Evolutionary conservation across 2,888 invertebrate genomes (phyloP).

Genomic region (Lithophane leautieri): DNA sequence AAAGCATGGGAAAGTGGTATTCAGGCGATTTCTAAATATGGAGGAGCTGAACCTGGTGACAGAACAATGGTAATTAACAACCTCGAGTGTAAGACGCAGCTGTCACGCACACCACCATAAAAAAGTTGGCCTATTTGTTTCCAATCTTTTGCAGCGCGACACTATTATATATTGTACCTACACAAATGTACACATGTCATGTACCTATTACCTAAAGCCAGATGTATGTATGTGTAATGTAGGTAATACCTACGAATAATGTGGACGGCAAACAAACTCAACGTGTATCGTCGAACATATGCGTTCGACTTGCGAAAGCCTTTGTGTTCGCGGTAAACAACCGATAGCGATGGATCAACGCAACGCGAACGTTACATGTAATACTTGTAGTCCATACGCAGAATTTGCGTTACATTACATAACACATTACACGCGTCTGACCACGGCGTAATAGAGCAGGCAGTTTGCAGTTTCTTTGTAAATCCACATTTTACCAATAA

Average conservation of each 20-base stretch:
- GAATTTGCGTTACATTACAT: background rate
- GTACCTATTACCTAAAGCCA: background rate
- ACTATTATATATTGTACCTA: no score
- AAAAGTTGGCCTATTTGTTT: no score
- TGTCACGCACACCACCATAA: no score
- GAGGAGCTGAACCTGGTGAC: constrained; percentile 93
- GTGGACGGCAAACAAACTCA: background rate
- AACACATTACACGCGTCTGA: background rate
- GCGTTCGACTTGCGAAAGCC: no score
- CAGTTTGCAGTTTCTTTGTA: background rate
- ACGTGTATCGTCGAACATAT: background rate
- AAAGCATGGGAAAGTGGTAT: constrained; percentile 90
- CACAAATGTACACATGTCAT: background rate
- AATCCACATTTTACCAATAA: background rate
- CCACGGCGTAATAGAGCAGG: background rate
- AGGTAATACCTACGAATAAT: background rate
- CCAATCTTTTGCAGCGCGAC: no score
- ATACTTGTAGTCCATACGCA: background rate
- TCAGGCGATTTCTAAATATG: constrained; percentile 92
- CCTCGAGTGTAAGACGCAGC: no score
- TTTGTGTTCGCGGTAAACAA: background rate
- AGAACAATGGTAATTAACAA: constrained; percentile 93
- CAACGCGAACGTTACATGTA: background rate
- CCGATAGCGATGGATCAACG: background rate
- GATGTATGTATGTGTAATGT: background rate